phyloP scores from a whole-genome alignment of 2,888 invertebrate genomes.

The Eumacrocentrus americanus region DNA sequence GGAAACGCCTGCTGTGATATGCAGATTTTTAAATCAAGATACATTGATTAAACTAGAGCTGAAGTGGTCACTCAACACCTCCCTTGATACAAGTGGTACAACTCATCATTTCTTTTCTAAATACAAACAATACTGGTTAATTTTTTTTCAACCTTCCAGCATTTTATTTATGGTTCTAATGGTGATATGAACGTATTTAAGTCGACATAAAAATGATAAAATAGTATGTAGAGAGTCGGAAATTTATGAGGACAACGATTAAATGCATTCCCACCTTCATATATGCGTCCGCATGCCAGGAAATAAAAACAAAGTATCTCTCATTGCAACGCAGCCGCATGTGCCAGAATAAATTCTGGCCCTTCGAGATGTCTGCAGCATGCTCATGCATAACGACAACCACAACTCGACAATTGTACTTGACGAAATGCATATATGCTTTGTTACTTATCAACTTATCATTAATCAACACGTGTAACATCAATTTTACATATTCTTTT shows the following conservation, averaged over 20 bases:
- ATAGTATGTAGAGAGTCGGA: not conserved
- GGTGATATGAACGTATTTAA: no score
- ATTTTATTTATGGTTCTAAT: no score
- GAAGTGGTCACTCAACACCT: conserved; percentile 19
- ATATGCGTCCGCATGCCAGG: conserved; percentile 23
- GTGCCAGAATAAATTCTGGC: conserved; percentile 50
- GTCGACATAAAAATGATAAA: no score
- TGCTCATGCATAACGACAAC: conserved; percentile 52
- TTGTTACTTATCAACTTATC: no score
- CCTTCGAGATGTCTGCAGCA: conserved; percentile 54
- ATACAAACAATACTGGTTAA: no score
- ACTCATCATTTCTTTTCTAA: not conserved
- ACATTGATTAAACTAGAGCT: conserved; percentile 30
- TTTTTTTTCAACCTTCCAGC: no score
- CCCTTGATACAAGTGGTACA: not conserved
- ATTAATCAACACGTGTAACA: not conserved
- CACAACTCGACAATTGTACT: conserved; percentile 32
- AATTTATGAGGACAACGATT: no score
- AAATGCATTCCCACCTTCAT: conserved; percentile 1
- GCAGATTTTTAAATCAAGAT: conserved; percentile 56
- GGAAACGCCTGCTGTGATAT: conserved; percentile 60
- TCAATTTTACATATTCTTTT: not conserved
- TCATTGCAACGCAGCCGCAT: conserved; percentile 39
- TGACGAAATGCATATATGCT: not conserved
- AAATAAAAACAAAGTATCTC: conserved; percentile 45